Evolutionary conservation across 2,888 invertebrate species (phyloP), one percentile per base, ranked within the genome.

Genomic region (Vesta saturnalis): DNA sequence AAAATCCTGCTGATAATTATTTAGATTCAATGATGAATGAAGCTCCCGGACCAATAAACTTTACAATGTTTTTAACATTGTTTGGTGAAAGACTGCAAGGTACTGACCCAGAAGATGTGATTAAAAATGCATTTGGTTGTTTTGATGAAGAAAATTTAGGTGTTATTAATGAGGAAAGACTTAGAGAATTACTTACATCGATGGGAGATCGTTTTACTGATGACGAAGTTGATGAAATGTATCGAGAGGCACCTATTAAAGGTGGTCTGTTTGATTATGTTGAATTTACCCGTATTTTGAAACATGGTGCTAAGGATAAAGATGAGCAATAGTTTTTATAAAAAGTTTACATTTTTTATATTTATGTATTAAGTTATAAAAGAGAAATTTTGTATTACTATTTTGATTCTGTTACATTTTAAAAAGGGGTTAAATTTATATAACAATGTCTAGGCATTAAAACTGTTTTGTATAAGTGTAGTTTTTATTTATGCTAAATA

Each of bases 181-280:
- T 99, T 46, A 89, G 98, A 35, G 99, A 99, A 83, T 87, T 99
- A 56, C 87, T 99, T 15, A 98, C 97, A 1, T 94, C 97, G 0
- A 99, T 99, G 97, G 99, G 98, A 1, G 98, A 99, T 85, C 89
- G 98, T 52, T 94, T 94, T 83, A 90, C 94, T n/a, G 97, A 98
- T 80, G 97, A 98, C 80, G 97, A 98, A 84, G 97, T 99, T 0
- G 99, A 99, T 83, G 98, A 99, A 84, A 97, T 99, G 95, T 94
- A 97, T 80, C 89, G 98, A 3, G 99, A 99, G 85, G 99, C 99
- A 30, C 99, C 99, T 1, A 99, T 99, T 79, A 95, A 96, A 78
- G 92, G 92, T 57, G 93, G 94, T 0, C 89, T 96, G 82, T 99
- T 99, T 82, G 96, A 99, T 86, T 99, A 99, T 82, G 91, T 97